Evolutionary conservation across 2,113 vertebrate species (phyloP).

Genomic region (Pitta sordida): DNA sequence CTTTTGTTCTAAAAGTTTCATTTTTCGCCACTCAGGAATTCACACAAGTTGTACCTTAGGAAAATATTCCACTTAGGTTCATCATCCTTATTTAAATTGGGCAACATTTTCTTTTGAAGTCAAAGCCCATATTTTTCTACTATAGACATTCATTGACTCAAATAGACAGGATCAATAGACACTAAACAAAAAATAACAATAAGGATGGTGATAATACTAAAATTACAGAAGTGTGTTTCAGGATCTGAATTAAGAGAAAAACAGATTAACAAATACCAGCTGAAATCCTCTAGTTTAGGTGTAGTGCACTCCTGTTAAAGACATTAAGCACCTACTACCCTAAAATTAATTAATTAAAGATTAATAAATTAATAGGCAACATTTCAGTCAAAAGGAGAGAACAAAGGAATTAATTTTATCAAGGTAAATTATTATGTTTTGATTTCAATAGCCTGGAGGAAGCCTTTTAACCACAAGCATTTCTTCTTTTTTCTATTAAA

Average conservation of each 20-base stretch:
- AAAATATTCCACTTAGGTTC: neutral
- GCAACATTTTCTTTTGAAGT: neutral
- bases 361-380: constrained; percentile 3
- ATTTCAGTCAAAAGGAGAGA: neutral
- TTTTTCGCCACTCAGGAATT: neutral
- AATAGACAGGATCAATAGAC: neutral
- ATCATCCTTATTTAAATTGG: neutral
- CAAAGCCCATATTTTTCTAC: neutral
- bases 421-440: constrained; percentile 49
- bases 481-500: constrained; percentile 30
- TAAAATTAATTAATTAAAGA: neutral
- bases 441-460: constrained; percentile 30
- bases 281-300: neutral
- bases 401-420: constrained; percentile 21
- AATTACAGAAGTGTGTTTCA: neutral
- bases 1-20: neutral
- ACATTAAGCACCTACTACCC: neutral
- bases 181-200: neutral
- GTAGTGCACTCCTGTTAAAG: neutral
- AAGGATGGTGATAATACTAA: neutral
- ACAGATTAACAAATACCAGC: neutral
- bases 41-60: neutral
- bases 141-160: neutral
- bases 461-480: constrained; percentile 13
- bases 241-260: neutral